These are phyloP conservation scores for Vanacampus margaritifer DNA, from an alignment of 2,113 vertebrate genomes.

Conservation along the genomic window DNA sequence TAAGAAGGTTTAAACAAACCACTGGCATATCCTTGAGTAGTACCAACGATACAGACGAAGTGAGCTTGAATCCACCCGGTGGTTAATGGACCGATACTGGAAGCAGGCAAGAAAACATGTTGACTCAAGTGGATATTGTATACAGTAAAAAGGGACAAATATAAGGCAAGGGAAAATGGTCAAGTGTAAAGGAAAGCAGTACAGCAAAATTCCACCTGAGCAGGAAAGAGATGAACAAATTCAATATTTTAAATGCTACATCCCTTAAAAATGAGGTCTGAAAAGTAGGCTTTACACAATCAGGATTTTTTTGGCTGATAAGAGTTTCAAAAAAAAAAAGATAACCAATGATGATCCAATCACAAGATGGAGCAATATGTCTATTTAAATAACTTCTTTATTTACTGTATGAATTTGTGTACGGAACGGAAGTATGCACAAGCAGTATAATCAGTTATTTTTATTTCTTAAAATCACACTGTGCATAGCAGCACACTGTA, in stretches of 20 bases:
- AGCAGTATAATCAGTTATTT: too few species aligned
- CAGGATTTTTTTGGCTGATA: too few species aligned
- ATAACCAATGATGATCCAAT: not conserved
- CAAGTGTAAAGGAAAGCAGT: not conserved
- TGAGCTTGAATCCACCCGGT: constrained; percentile 83
- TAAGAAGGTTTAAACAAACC: constrained; percentile 72
- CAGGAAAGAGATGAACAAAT: not conserved
- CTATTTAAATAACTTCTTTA: too few species aligned
- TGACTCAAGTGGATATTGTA: not conserved
- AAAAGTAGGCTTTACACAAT: not conserved
- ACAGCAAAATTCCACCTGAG: not conserved
- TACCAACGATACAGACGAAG: constrained; percentile 88
- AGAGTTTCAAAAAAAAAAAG: too few species aligned
- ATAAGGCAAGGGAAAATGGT: not conserved
- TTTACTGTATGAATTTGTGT: too few species aligned
- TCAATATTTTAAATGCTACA: not conserved
- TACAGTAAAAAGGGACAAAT: too few species aligned
- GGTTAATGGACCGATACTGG: constrained; percentile 95
- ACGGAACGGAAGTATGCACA: too few species aligned
- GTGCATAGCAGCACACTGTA: too few species aligned
- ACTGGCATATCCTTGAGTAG: constrained; percentile 84
- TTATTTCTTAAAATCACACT: too few species aligned
- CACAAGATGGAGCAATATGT: too few species aligned
- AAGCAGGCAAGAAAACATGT: not conserved
- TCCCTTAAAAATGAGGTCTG: not conserved